Conservation (phyloP, 2,113 vertebrate genomes). For the Passer domesticus region DNA sequence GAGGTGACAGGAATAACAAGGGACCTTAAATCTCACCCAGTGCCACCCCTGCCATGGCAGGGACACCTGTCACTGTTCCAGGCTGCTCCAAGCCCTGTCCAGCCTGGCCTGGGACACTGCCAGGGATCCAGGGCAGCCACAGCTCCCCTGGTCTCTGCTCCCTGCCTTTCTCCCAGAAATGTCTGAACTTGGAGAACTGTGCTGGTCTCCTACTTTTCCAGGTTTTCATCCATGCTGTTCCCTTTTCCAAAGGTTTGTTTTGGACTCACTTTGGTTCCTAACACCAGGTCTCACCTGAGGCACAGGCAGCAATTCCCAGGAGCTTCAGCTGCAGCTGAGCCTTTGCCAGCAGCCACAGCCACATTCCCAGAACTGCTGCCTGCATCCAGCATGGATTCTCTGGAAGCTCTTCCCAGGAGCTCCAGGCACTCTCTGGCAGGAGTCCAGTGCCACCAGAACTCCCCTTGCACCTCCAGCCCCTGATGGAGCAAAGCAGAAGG, state of each 20-base stretch:
- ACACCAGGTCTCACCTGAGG: accelerated
- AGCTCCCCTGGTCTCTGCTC: background rate
- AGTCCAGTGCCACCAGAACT: background rate
- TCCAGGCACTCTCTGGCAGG: background rate
- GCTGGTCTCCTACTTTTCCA: background rate
- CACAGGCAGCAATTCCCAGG: background rate
- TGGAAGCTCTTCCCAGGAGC: background rate
- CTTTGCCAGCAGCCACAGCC: background rate
- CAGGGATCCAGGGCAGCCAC: background rate
- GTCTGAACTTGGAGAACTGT: background rate
- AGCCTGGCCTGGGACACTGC: background rate
- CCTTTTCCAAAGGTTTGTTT: background rate
- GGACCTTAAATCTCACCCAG: background rate
- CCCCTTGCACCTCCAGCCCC: background rate
- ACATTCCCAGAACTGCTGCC: background rate
- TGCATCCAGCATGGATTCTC: background rate
- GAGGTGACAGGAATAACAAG: background rate
- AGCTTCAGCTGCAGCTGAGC: background rate
- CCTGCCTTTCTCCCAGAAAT: background rate
- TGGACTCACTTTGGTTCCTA: background rate
- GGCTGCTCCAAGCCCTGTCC: background rate
- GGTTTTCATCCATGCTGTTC: background rate
- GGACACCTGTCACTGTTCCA: background rate
- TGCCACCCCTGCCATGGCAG: background rate
- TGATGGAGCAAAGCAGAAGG: background rate